Evolutionary conservation across 2,797 vertebrate species (phyloP), one percentile per base, ranked within the genome.

Genomic region (Clarias fuscus): DNA sequence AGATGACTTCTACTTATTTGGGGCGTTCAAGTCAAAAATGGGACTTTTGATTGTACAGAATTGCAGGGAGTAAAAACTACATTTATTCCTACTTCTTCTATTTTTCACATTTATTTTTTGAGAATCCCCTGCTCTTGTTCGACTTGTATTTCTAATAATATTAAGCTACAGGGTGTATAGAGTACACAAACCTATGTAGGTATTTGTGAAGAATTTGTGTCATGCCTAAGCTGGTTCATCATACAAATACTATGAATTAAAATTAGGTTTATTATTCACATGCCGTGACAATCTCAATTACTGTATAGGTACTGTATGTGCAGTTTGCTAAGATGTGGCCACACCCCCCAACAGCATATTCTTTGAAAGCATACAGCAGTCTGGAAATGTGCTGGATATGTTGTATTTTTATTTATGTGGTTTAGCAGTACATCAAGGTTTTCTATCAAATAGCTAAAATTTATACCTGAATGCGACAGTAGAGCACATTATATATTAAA

Each of bases 371-470:
- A 3, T 40, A 64, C 33, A 24, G 10, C 40, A n/a, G 20, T n/a
- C 33, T 15, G 20, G 20, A 62, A 24, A 62, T 56, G 77, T 79
- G 33, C 43, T 79, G 33, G 59, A 79, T 79, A 79, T 79, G 59
- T 24, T 62, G 17, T 24, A 7, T 62, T 79, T 79, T 22, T 62
- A 62, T 61, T 78, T 22, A 78, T 61, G 20, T 59, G 61, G 24
- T 48, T 61, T 33, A 77, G 27, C 5, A 5, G 53, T 40, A 33
- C 15, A 5, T 79, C 14, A 79, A 7, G 6, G 20, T 40, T 64
- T 40, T 7, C 7, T 27, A 59, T 76, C 56, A 76, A 77, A 58
- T 58, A 18, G n/a, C 15, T 79, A 20, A 79, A 22, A 33, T 33
- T 33, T 61, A 59, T 22, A 33, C 10, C 22, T 62, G 48, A 53